A percentile compares a stretch with the other conserved stretches of the same genome.
phyloP scores from a whole-genome alignment of 2,113 vertebrate genomes.

The Kobus ellipsiprymnus region DNA sequence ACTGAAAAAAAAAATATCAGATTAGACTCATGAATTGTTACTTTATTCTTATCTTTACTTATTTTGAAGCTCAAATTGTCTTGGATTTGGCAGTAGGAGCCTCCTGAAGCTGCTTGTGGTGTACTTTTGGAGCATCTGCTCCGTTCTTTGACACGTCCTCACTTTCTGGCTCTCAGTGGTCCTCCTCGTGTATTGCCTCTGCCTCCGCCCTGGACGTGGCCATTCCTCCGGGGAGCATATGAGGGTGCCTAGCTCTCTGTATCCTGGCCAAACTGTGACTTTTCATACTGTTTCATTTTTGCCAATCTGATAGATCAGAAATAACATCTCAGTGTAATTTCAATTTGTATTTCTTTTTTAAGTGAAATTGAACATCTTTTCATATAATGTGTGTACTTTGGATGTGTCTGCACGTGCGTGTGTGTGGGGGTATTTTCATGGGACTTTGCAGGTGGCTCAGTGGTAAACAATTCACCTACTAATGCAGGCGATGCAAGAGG shows the following conservation, averaged over 20 bases:
- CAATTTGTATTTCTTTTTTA: not conserved
- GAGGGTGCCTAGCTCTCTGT: not conserved
- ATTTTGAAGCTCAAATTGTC: not conserved
- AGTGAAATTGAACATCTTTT: not conserved
- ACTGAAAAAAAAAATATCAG: not conserved
- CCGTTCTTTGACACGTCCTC: not conserved
- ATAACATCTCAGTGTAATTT: not conserved
- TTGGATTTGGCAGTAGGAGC: not conserved
- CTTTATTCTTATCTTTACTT: not conserved
- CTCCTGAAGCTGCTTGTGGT: not conserved
- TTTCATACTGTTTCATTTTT: not conserved
- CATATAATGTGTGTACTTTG: not conserved
- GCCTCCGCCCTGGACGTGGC: not conserved
- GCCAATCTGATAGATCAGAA: not conserved
- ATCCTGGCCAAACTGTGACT: not conserved
- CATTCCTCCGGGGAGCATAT: not conserved
- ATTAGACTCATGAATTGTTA: not conserved
- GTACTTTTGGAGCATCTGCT: not conserved
- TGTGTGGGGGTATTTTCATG: not conserved
- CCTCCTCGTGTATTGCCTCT: not conserved
- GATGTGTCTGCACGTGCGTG: not conserved
- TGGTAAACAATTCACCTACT: not conserved
- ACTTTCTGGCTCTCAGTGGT: not conserved
- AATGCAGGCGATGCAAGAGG: not conserved
- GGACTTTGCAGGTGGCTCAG: not conserved